Conservation (phyloP, 2,797 vertebrate species). For the Morus bassanus region DNA sequence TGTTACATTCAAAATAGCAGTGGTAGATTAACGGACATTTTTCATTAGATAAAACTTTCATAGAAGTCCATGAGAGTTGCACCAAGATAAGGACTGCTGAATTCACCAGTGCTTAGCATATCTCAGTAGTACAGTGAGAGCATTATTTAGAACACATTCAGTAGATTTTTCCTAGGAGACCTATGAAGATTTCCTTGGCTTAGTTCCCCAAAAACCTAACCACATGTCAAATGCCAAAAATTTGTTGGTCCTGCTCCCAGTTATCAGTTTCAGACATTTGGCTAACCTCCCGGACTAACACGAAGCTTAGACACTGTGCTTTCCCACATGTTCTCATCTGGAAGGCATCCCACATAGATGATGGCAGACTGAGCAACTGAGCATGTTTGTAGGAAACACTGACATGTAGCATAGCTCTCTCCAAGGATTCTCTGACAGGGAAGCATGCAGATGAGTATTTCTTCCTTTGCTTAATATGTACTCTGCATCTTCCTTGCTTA, state of each 20-base stretch:
- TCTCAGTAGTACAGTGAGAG: not conserved
- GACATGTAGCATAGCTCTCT: not conserved
- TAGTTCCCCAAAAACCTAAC: not conserved
- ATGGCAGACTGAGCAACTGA: not conserved
- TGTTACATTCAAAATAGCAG: not conserved
- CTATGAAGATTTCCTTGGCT: not conserved
- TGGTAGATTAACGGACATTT: not conserved
- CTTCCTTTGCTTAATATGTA: not conserved
- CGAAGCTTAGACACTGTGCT: not conserved
- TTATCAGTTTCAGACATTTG: slow-evolving; percentile 41
- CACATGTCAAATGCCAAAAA: not conserved
- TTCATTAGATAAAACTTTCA: not conserved
- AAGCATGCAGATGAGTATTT: not conserved
- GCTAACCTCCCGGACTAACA: not conserved
- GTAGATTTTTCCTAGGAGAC: not conserved
- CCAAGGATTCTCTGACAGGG: not conserved
- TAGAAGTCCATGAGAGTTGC: not conserved
- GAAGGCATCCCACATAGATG: not conserved
- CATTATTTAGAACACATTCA: not conserved
- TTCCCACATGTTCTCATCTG: slow-evolving; percentile 16
- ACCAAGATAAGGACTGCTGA: not conserved
- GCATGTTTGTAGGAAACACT: not conserved
- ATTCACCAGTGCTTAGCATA: not conserved
- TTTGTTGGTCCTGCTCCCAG: slow-evolving; percentile 8
- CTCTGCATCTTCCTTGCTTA: not conserved